Evolutionary conservation across 2,888 invertebrate species (phyloP).

Genomic region (Microchrysa polita): DNA sequence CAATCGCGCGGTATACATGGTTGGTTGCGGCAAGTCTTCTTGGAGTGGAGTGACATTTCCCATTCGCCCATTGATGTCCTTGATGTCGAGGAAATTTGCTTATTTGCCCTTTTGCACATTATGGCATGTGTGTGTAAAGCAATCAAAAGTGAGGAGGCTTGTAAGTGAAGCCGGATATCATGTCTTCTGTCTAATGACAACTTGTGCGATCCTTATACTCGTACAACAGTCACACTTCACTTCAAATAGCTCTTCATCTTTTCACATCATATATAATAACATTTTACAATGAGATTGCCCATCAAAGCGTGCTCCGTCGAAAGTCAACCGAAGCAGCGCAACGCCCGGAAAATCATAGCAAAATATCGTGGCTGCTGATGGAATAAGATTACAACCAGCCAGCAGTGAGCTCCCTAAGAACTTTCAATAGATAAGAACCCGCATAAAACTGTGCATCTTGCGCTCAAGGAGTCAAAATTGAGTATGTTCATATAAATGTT

Average conservation of each 20-base stretch:
- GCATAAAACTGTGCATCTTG: conserved; percentile 24
- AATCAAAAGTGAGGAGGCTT: conserved; percentile 22
- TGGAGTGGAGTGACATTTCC: not conserved
- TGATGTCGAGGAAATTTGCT: conserved; percentile 31
- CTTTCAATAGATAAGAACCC: conserved; percentile 18
- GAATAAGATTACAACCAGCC: conserved; percentile 23
- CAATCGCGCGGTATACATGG: not conserved
- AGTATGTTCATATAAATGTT: not conserved
- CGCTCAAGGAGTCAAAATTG: not conserved
- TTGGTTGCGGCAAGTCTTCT: no score
- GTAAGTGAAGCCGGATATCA: conserved; percentile 36
- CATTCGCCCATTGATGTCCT: not conserved
- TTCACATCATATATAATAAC: conserved; percentile 36
- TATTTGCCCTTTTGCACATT: conserved; percentile 41
- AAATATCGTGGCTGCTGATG: conserved; percentile 27
- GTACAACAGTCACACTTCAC: conserved; percentile 10
- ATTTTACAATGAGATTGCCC: conserved; percentile 34
- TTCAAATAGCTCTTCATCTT: conserved; percentile 11
- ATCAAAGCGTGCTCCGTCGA: conserved; percentile 29
- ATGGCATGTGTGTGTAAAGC: no score
- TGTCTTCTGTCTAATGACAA: conserved; percentile 27
- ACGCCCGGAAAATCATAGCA: no score
- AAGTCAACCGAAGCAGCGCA: not conserved
- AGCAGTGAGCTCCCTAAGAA: not conserved
- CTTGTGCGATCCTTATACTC: conserved; percentile 33